Evolutionary conservation across 2,888 invertebrate species (phyloP), one percentile per base, ranked within the genome.

Genomic region (Pammene fasciana): DNA sequence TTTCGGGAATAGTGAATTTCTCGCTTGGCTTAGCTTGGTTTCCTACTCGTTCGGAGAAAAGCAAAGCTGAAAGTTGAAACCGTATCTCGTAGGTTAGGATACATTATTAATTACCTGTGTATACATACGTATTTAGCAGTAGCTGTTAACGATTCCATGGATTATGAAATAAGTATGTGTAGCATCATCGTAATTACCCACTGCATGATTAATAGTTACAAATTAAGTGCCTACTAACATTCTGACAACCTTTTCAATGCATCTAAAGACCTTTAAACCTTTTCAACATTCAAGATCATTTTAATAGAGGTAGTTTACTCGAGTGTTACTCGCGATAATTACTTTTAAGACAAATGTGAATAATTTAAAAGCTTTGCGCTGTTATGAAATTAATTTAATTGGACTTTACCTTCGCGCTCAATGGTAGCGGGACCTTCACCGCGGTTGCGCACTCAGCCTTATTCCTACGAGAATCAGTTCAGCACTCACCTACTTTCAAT

Each of bases 401-500:
- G 86, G 81, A 72, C 76, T 78, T 87, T 84, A 86, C 88, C 89
- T 89, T 88, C 86, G 78, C 79, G 84, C 86, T 87, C 87, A 90
- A 90, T 90, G 87, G 83, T 86, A 86, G 74, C 75, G 75, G 78
- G 79, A 75, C 68, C 64, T 68, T 70, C 70, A 70, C 72, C 56
- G 55, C 48, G 72, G 74, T 76, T 79, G 82, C 81, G 81, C 78
- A 81, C 77, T 76, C 76, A 74, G 72, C 77, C 78, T 78, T 83
- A 80, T 82, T 81, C 80, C 78, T 80, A 79, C 79, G 75, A 74
- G 78, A 73, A 73, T 75, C 74, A 68, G 76, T 75, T 76, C 76
- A 81, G 85, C 86, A 88, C 82, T 88, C 88, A 86, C 89, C 86
- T 84, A 90, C 89, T 89, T 89, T 86, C 86, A 84, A 87, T 85